Base-by-base conservation (phyloP, 2,888 invertebrate genomes). In the Brachypterus glaber region DNA sequence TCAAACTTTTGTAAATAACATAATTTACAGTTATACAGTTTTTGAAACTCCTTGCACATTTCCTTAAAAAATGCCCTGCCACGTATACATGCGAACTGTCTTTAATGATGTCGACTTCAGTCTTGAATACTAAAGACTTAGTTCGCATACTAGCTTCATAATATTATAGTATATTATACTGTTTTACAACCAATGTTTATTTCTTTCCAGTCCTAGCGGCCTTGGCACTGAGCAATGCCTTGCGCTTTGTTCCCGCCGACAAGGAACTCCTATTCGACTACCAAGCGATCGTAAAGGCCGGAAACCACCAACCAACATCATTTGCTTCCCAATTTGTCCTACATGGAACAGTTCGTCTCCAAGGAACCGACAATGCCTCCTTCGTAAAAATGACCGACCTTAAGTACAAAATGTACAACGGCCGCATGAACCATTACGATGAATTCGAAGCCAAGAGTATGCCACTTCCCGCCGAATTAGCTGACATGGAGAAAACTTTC, bases 241-340 rank as follows among this genome's bases (percentile, higher is more conserved):
- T 47, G 17, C 15, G 31, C 9, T 27, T 55, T 3, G 42, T 58
- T 18, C 74, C 74, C 31, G 68, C 66, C 57, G 72, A 67, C 29
- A 66, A 72, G 48, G 71, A 72, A 37, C 35, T 61, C 13, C 48
- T 60, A 29, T 69, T 65, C 51, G 53, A 60, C 21, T 69, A 67
- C 44, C 47, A 57, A 33, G 64, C 59, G n/a, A 52, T 57, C 32
- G 54, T 64, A 15, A 61, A 59, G 40, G 54, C 62, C n/a, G 65
- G 62, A 5, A 54, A 59, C 12, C 47, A 59, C 15, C 46, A 59
- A 3, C 66, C 67, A 4, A 43, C 41, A 13, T 40, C 54, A 0
- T 61, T 52, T 34, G 58, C 55, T 2, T 66, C 66, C 2, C 50
- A 60, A 21, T 64, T 62, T 43, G 41, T 49, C 2, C 50, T 69